Evolutionary conservation across 1,140 invertebrate genomes (phyloP), one percentile per base, ranked within the genome.

Genomic region (Aphidius gifuensis): DNA sequence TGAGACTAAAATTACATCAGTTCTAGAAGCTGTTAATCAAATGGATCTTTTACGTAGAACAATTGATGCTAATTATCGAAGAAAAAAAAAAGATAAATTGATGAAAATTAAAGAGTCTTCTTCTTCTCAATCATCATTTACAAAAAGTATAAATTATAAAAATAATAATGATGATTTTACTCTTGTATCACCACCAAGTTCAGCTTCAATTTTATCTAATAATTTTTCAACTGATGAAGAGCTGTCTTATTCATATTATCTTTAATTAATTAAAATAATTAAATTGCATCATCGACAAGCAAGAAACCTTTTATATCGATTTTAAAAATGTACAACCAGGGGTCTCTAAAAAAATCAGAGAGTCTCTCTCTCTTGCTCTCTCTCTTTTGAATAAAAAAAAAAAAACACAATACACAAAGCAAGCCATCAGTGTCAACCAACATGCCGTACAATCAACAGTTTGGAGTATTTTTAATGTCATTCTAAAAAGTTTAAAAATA

Each of bases 391-490:
- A 16, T 16, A 16, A 16, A 16, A 16, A 16, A 16, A 16, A 16
- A 16, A 16, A 16, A 16, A 16, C 16, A 16, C 44, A 45, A 9
- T 11, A 45, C 44, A 45, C 11, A 45, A 9, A 54, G 65, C 11
- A 54, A 61, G 48, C 56, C 55, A 61, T 59, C 66, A 71, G 74
- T 73, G 64, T 72, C 70, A 69, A 70, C 69, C 69, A 71, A 69
- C 71, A 73, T 76, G 74, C 68, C 71, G 74, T 77, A 74, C 70
- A 55, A 62, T 70, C 64, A 65, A 56, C 48, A 58, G 53, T 55
- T 44, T 16, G 39, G 43, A 58, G 43, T 46, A 4, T 9, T 23
- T 46, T 21, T 47, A 62, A 54, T 64, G 64, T 50, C 62, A 62
- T 59, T 62, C 64, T 55, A 50, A 66, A 53, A 9, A 32, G 53